Percentiles rank a stretch among this genome's conserved stretches.
phyloP scores from a whole-genome alignment of 2,113 vertebrate genomes.

The Megatriorchis doriae region DNA sequence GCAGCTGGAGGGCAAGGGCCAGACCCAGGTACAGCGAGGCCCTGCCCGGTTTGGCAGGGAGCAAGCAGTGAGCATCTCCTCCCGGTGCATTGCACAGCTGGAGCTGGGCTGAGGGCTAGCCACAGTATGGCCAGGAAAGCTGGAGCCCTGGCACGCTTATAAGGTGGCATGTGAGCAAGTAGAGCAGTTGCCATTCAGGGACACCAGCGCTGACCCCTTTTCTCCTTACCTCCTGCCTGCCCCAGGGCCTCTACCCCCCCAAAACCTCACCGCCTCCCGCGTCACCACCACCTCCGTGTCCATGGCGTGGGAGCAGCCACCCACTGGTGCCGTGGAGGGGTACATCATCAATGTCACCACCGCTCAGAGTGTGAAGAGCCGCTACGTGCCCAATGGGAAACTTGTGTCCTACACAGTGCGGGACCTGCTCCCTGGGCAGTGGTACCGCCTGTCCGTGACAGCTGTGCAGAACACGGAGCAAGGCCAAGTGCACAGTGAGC shows the following conservation, averaged over 20 bases:
- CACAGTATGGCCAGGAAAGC: accelerated
- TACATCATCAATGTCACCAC: slow-evolving; percentile 92
- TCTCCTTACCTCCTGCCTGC: background rate
- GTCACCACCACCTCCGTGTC: slow-evolving; percentile 82
- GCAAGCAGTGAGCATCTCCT: background rate
- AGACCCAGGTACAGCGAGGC: background rate
- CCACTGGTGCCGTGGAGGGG: slow-evolving; percentile 73
- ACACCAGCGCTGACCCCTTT: background rate
- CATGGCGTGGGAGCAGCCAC: slow-evolving; percentile 81
- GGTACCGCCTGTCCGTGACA: slow-evolving; percentile 83
- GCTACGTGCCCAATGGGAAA: slow-evolving; percentile 86
- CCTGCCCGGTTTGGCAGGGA: background rate
- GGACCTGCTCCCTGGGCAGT: slow-evolving; percentile 82
- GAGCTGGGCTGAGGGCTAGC: background rate
- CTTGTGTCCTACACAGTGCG: slow-evolving; percentile 81
- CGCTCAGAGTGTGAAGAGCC: slow-evolving; percentile 86
- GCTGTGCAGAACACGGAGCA: slow-evolving; percentile 80
- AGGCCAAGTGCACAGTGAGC: slow-evolving; percentile 84
- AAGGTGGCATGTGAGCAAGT: background rate
- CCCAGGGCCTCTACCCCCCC: slow-evolving; percentile 86
- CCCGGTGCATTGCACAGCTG: accelerated
- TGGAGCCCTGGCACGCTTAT: background rate
- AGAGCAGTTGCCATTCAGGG: accelerated
- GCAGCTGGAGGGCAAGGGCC: background rate
- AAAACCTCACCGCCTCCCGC: slow-evolving; percentile 83